Percentiles rank a stretch among this genome's conserved stretches.
These are phyloP conservation scores for Cremastinae sp. DNA, from an alignment of 2,888 invertebrate genomes.

Conservation along the genomic window DNA sequence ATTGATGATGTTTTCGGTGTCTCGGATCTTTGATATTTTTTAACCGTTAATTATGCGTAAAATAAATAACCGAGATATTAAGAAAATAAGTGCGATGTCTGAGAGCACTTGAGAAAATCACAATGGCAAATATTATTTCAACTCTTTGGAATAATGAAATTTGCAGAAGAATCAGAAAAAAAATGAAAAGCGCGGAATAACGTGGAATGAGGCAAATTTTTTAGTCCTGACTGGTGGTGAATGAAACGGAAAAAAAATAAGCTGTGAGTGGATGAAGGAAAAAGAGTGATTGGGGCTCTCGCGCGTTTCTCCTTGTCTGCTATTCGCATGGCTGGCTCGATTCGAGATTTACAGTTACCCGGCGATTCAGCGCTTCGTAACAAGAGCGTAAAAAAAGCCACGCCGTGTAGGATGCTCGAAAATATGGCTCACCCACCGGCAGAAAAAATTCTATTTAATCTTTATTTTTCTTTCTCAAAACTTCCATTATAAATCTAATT, in stretches of 20 bases:
- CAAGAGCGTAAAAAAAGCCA: conserved; percentile 7
- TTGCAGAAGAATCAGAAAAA: neutral
- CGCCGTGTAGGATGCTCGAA: conserved; percentile 2
- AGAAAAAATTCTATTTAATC: neutral
- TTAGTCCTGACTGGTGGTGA: conserved; percentile 1
- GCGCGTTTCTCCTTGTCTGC: conserved; percentile 25
- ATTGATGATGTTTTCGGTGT: too few species aligned
- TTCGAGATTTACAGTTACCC: conserved; percentile 54
- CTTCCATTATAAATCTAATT: too few species aligned
- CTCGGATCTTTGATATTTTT: too few species aligned
- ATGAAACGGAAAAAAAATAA: conserved; percentile 14
- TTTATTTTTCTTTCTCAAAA: too few species aligned
- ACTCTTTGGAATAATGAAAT: neutral
- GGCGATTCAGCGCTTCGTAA: conserved; percentile 8
- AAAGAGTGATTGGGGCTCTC: neutral
- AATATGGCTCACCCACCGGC: conserved; percentile 1
- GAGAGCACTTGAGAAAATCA: conserved; percentile 21
- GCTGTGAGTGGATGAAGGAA: conserved; percentile 6
- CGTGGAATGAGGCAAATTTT: neutral
- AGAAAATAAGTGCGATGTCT: neutral
- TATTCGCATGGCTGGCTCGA: conserved; percentile 55
- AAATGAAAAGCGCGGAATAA: neutral
- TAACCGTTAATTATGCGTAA: neutral
- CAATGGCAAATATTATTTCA: neutral
- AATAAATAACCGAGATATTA: neutral